phyloP scores from a whole-genome alignment of 2,797 vertebrate species.

The Brachyalestes nurse region DNA sequence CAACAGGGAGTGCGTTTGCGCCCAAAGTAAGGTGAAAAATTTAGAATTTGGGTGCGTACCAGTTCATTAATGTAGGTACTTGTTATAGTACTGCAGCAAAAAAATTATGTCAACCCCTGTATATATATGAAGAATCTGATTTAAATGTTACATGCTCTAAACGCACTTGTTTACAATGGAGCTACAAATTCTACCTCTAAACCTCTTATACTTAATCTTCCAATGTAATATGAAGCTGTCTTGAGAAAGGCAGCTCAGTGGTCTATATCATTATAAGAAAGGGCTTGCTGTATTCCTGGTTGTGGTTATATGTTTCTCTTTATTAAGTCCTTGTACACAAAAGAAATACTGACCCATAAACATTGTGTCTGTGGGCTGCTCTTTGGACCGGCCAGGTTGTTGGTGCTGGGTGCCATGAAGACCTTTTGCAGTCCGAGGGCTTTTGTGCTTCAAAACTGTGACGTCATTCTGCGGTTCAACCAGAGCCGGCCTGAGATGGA shows the following conservation, averaged over 20 bases:
- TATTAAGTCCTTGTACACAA: background rate
- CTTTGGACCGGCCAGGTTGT: slow-evolving; percentile 43
- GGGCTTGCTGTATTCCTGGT: background rate
- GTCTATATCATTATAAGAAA: background rate
- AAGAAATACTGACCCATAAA: slow-evolving; percentile 65
- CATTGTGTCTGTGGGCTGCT: slow-evolving; percentile 58
- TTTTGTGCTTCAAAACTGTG: slow-evolving; percentile 33
- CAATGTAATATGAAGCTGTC: background rate
- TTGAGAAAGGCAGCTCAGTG: too few species aligned
- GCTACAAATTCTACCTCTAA: background rate
- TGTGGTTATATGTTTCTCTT: background rate
- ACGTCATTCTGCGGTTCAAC: slow-evolving; percentile 46
- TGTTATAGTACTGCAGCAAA: too few species aligned
- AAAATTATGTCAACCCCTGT: background rate
- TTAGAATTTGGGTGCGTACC: too few species aligned
- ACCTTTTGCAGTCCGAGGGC: background rate
- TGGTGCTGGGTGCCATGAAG: background rate
- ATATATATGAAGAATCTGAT: background rate
- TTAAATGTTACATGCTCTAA: background rate
- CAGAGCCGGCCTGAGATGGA: slow-evolving; percentile 51
- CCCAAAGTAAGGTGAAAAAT: too few species aligned
- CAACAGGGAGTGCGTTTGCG: too few species aligned
- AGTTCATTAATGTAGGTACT: too few species aligned
- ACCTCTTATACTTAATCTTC: background rate
- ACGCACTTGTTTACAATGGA: too few species aligned